Percentiles rank a stretch among this genome's conserved stretches.
These are phyloP conservation scores for Regulus satrapa DNA, from an alignment of 2,113 vertebrate genomes.

Conservation along the genomic window DNA sequence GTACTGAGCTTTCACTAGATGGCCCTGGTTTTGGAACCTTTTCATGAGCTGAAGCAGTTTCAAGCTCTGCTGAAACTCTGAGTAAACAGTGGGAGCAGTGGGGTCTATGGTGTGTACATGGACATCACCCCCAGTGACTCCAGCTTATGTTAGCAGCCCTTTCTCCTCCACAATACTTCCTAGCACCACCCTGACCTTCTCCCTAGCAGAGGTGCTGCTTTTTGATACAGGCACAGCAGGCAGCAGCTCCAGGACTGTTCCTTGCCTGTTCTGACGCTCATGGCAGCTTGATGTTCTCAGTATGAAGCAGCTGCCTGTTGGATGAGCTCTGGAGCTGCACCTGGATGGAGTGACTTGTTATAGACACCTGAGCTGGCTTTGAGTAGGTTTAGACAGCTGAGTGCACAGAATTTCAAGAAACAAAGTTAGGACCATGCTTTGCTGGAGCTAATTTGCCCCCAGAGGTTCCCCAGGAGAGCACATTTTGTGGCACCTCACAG, in stretches of 20 bases:
- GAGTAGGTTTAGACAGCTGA: not conserved
- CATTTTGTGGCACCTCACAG: not conserved
- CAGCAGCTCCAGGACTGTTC: not conserved
- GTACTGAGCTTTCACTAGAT: not conserved
- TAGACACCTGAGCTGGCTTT: not conserved
- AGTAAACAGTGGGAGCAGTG: not conserved
- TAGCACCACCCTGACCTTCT: not conserved
- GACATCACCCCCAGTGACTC: not conserved
- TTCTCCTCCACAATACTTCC: not conserved
- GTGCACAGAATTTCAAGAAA: not conserved
- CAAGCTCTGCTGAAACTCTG: not conserved
- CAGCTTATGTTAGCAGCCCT: not conserved
- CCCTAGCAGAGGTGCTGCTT: not conserved
- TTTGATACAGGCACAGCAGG: rapidly evolving
- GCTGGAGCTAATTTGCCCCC: not conserved
- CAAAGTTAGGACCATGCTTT: not conserved
- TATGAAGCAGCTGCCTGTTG: not conserved
- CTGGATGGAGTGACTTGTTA: not conserved
- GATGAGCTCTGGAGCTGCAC: not conserved
- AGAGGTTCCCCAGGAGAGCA: not conserved
- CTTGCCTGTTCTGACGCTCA: not conserved
- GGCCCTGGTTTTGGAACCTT: not conserved
- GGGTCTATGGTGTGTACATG: not conserved
- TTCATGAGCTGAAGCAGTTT: not conserved
- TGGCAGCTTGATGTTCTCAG: not conserved